These are phyloP conservation scores for Sarcophaga carnaria DNA, from an alignment of 2,888 invertebrate species.

Conservation along the genomic window DNA sequence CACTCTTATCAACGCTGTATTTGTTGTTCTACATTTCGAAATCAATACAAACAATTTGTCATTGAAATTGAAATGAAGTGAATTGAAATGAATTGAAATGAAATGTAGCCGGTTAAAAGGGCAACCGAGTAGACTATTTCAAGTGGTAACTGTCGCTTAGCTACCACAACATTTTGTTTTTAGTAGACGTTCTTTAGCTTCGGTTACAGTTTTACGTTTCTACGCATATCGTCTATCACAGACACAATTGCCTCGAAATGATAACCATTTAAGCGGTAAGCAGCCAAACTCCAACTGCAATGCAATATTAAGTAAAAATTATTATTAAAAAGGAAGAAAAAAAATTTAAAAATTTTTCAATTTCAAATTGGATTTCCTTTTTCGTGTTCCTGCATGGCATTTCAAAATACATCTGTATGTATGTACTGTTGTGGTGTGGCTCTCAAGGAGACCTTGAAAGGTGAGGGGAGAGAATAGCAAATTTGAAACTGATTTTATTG, in stretches of 20 bases:
- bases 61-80: background rate
- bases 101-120: slow-evolving; percentile 30
- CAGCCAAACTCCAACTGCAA: too few relatives aligned
- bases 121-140: slow-evolving; percentile 26
- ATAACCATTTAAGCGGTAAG: background rate
- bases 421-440: too few relatives aligned
- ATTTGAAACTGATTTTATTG: slow-evolving; percentile 21
- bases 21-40: slow-evolving; percentile 38
- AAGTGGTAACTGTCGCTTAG: slow-evolving; percentile 50
- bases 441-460: background rate
- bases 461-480: background rate
- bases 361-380: too few relatives aligned
- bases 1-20: slow-evolving; percentile 36
- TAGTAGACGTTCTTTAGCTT: background rate
- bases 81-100: too few relatives aligned
- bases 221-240: slow-evolving; percentile 37
- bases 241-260: slow-evolving; percentile 37
- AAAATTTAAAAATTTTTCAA: too few relatives aligned
- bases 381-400: too few relatives aligned
- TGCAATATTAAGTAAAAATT: too few relatives aligned
- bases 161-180: background rate
- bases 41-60: slow-evolving; percentile 44
- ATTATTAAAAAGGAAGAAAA: too few relatives aligned
- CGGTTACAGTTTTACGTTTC: slow-evolving; percentile 43
- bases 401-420: too few relatives aligned